Evolutionary conservation across 2,888 invertebrate species (phyloP).

Genomic region (Rhyacophila evoluta): DNA sequence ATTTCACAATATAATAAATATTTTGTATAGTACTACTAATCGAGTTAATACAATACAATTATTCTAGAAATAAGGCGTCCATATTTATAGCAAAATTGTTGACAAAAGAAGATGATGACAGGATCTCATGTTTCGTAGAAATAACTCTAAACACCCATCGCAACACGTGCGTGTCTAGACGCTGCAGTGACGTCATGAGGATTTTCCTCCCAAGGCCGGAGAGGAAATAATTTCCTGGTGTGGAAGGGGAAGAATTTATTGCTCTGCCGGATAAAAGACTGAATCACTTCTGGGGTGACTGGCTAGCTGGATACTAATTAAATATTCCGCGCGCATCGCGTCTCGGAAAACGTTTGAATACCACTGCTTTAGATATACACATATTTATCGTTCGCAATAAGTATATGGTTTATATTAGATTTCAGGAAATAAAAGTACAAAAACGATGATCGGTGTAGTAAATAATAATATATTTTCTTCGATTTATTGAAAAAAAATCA

Average conservation of each 20-base stretch:
- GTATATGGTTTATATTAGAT: too few species aligned
- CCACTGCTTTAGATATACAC: neutral
- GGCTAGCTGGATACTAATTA: constrained; percentile 3
- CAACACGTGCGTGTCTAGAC: constrained; percentile 18
- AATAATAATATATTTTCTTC: too few species aligned
- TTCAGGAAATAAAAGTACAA: too few species aligned
- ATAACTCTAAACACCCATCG: neutral
- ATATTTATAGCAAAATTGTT: too few species aligned
- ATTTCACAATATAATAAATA: too few species aligned
- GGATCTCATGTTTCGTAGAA: neutral
- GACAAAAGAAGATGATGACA: too few species aligned
- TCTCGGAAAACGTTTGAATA: neutral
- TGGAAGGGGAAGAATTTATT: constrained; percentile 13
- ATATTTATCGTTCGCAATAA: neutral
- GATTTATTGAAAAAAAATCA: too few species aligned
- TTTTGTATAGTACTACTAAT: too few species aligned
- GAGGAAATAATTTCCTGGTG: constrained; percentile 3
- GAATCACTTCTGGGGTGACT: constrained; percentile 5
- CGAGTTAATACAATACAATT: too few species aligned
- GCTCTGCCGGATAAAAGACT: neutral
- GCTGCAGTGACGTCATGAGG: neutral
- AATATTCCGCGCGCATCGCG: neutral
- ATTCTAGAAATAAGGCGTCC: too few species aligned
- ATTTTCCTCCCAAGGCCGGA: constrained; percentile 1
- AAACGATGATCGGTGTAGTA: too few species aligned